A percentile compares a stretch with the other conserved stretches of the same genome.
Conservation (phyloP, 2,797 vertebrate species). For the Cheirogaleus major region DNA sequence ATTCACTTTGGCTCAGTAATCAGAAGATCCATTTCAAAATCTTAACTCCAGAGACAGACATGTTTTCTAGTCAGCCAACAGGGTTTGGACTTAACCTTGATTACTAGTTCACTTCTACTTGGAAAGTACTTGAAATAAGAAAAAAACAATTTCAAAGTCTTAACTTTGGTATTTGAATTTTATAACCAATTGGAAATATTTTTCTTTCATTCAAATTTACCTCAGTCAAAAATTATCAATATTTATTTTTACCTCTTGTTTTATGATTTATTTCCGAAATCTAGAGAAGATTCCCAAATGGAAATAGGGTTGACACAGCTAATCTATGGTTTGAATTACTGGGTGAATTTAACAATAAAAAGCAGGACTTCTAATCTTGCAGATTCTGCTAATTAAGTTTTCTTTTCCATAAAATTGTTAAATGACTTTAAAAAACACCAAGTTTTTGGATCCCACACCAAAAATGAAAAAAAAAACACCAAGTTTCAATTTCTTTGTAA, state of each 20-base stretch:
- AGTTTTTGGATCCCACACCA: no score
- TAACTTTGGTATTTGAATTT: slow-evolving; percentile 29
- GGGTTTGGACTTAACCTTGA: background rate
- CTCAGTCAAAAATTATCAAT: background rate
- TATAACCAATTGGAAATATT: background rate
- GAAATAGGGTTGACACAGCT: background rate
- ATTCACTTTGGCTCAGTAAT: background rate
- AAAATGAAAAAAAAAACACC: background rate
- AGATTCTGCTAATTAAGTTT: slow-evolving; percentile 4
- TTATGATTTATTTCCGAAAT: slow-evolving; percentile 23
- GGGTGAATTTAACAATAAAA: slow-evolving; percentile 30
- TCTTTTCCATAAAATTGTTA: background rate
- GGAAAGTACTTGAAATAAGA: slow-evolving; percentile 9
- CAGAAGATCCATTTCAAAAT: background rate
- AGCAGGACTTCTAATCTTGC: background rate
- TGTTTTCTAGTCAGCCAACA: background rate
- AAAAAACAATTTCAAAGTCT: background rate
- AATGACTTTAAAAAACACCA: background rate
- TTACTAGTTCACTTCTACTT: slow-evolving; percentile 9
- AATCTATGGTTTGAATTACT: background rate
- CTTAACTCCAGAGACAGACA: background rate
- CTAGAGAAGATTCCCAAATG: background rate
- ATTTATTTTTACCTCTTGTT: background rate
- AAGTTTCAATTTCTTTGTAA: background rate
- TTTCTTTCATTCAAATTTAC: background rate